Evolutionary conservation across 2,888 invertebrate genomes (phyloP).

Genomic region (Punctoribates punctum): DNA sequence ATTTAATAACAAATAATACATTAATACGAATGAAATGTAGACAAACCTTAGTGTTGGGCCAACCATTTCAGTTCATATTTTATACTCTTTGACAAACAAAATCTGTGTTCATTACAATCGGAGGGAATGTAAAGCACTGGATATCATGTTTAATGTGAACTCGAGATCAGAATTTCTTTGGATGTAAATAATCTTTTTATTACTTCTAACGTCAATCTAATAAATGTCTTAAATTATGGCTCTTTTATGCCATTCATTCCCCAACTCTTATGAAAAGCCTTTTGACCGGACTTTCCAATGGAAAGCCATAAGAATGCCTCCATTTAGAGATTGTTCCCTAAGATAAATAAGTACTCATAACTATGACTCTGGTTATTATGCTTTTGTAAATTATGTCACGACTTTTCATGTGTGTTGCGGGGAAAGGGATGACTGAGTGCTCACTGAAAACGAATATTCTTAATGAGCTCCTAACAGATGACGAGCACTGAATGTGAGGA

Average conservation of each 20-base stretch:
- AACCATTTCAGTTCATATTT: too few species aligned
- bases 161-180: too few species aligned
- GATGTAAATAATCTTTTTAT: too few species aligned
- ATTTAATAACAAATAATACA: not conserved
- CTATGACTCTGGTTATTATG: not conserved
- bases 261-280: not conserved
- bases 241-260: not conserved
- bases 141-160: too few species aligned
- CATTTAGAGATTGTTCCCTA: not conserved
- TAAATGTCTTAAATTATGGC: not conserved
- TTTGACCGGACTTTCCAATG: not conserved
- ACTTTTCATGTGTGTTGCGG: too few species aligned
- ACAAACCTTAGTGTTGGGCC: too few species aligned
- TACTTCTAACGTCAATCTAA: too few species aligned
- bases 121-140: too few species aligned
- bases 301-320: not conserved
- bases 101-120: too few species aligned
- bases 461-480: not conserved
- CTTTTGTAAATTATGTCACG: not conserved
- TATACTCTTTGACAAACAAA: too few species aligned
- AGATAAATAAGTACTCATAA: slow-evolving; percentile 4
- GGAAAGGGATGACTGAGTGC: not conserved
- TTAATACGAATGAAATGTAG: not conserved
- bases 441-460: not conserved
- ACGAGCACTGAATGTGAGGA: too few species aligned